Evolutionary conservation across 2,113 vertebrate genomes (phyloP).

Genomic region (Erythrolamprus reginae): DNA sequence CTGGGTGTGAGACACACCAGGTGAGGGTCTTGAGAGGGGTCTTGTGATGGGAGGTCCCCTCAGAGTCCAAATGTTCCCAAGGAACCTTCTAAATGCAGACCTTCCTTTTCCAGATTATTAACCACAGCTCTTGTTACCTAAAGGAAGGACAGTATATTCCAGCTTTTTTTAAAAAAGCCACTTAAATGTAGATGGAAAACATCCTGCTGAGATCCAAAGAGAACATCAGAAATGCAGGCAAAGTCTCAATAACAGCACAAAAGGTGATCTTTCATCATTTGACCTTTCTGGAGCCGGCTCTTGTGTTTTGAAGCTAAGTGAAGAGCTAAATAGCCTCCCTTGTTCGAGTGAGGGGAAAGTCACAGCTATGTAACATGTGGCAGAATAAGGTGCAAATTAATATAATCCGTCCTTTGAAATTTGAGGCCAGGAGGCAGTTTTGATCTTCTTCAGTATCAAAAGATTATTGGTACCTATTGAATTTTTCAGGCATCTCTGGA

Average conservation of each 20-base stretch:
- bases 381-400: background rate
- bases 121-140: background rate
- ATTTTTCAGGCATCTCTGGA: background rate
- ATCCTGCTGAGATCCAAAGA: constrained; percentile 7
- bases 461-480: background rate
- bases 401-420: background rate
- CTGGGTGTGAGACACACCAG: background rate
- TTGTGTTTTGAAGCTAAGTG: background rate
- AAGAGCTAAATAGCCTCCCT: background rate
- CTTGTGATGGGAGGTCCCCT: background rate
- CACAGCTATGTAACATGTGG: background rate
- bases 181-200: background rate
- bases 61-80: constrained; percentile 18
- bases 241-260: background rate
- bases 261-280: background rate
- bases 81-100: background rate
- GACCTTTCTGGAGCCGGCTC: constrained; percentile 11
- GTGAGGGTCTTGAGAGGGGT: background rate
- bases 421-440: background rate
- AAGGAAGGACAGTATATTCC: background rate
- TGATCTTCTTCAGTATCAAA: background rate
- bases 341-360: background rate
- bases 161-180: background rate
- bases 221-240: constrained; percentile 1
- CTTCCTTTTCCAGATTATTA: background rate